A percentile compares a stretch with the other conserved stretches of the same genome.
Evolutionary conservation across 2,888 invertebrate genomes (phyloP).

Genomic region (Lamellibrachia columna): DNA sequence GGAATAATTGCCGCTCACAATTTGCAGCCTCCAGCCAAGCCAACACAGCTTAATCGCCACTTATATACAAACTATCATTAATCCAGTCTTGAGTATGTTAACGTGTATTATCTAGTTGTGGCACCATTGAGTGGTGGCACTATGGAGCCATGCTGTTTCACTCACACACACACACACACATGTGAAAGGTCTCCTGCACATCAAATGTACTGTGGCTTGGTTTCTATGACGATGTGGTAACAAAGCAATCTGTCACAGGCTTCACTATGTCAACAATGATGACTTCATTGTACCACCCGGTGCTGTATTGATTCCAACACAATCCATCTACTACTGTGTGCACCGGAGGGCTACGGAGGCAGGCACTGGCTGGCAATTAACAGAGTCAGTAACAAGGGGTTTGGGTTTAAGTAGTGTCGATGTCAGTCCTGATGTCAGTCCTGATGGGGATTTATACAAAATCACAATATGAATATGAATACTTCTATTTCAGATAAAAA

Average conservation of each 20-base stretch:
- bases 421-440: too few relatives aligned
- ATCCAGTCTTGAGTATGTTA: background rate
- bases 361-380: background rate
- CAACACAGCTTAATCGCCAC: background rate
- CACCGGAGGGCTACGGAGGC: background rate
- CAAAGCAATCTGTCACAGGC: slow-evolving; percentile 6
- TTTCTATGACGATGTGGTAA: background rate
- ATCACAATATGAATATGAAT: too few relatives aligned
- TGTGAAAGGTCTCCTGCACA: background rate
- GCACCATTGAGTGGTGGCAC: background rate
- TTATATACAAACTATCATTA: background rate
- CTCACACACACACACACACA: too few relatives aligned
- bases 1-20: background rate
- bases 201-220: background rate
- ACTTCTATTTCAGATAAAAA: too few relatives aligned
- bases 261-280: background rate
- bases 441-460: too few relatives aligned
- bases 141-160: background rate
- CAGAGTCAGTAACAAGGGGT: background rate
- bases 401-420: background rate
- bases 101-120: background rate
- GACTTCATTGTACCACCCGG: background rate
- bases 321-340: background rate
- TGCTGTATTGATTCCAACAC: background rate
- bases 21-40: background rate